Evolutionary conservation across 2,113 vertebrate species (phyloP).

Genomic region (Thermophis baileyi): DNA sequence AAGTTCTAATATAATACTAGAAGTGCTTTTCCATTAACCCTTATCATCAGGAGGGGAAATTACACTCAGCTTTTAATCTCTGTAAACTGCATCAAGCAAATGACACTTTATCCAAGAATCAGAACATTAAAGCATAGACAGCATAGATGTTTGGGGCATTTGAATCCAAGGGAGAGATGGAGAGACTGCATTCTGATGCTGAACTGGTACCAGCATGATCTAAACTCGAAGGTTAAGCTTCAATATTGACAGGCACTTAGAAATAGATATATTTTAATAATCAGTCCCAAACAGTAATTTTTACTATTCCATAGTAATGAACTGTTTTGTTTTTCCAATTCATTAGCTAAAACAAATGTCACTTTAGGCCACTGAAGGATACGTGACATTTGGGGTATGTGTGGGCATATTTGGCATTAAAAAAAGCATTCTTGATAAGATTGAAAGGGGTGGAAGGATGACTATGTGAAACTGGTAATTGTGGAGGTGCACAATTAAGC

Average conservation of each 20-base stretch:
- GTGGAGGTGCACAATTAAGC: not conserved
- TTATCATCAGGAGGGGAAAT: not conserved
- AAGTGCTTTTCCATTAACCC: not conserved
- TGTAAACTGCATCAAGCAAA: not conserved
- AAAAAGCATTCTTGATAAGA: not conserved
- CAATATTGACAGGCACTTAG: not conserved
- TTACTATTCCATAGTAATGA: constrained; percentile 2
- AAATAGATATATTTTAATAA: not conserved
- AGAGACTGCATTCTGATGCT: not conserved
- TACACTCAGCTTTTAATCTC: not conserved
- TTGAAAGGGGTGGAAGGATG: not conserved
- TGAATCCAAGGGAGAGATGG: not conserved
- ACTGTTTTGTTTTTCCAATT: not conserved
- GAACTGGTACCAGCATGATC: not conserved
- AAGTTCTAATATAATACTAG: not conserved
- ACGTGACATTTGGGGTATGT: not conserved
- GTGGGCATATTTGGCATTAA: not conserved
- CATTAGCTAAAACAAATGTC: not conserved
- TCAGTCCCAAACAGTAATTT: not conserved
- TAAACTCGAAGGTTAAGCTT: not conserved
- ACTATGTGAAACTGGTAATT: not conserved
- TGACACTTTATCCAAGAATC: not conserved
- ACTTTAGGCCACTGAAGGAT: not conserved
- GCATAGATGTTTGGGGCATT: not conserved
- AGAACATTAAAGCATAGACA: not conserved